Percentiles rank a stretch among this genome's conserved stretches.
These are phyloP conservation scores for Channallabes apus DNA, from an alignment of 2,797 vertebrate genomes.

Conservation along the genomic window DNA sequence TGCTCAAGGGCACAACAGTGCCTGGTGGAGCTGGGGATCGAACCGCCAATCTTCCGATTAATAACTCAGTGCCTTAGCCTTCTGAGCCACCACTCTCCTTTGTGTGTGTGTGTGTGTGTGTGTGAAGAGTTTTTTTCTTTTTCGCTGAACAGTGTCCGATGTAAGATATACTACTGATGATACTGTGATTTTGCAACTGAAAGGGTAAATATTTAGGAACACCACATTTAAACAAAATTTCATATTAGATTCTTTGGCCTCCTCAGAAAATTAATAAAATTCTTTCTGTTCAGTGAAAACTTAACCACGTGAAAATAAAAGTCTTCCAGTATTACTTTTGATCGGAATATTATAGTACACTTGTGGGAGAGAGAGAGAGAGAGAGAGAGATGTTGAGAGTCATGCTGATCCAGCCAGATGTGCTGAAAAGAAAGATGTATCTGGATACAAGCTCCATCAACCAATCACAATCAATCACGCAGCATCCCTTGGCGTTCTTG, in stretches of 20 bases:
- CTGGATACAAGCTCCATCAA: slow-evolving; percentile 18
- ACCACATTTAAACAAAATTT: neutral
- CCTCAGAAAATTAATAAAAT: neutral
- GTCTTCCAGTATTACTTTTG: neutral
- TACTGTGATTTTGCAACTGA: neutral
- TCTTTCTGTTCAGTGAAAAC: neutral
- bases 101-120: too few relatives aligned
- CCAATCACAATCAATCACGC: slow-evolving; percentile 36
- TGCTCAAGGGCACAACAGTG: too few relatives aligned
- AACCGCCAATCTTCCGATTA: too few relatives aligned
- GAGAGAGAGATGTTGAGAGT: neutral
- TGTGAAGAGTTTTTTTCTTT: too few relatives aligned
- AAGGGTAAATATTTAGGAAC: neutral
- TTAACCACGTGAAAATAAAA: neutral
- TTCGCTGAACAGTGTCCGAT: too few relatives aligned
- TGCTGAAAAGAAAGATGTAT: neutral
- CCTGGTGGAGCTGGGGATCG: too few relatives aligned
- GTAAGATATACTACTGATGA: too few relatives aligned
- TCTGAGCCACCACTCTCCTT: too few relatives aligned
- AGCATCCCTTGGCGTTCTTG: slow-evolving; percentile 17
- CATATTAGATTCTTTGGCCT: neutral
- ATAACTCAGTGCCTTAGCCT: too few relatives aligned
- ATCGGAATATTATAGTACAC: neutral
- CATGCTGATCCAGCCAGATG: slow-evolving; percentile 8
- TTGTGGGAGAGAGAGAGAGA: neutral